Percentiles rank a stretch among this genome's conserved stretches.
These are phyloP conservation scores for Homarus gammarus DNA, from an alignment of 2,888 invertebrate genomes.

Conservation along the genomic window DNA sequence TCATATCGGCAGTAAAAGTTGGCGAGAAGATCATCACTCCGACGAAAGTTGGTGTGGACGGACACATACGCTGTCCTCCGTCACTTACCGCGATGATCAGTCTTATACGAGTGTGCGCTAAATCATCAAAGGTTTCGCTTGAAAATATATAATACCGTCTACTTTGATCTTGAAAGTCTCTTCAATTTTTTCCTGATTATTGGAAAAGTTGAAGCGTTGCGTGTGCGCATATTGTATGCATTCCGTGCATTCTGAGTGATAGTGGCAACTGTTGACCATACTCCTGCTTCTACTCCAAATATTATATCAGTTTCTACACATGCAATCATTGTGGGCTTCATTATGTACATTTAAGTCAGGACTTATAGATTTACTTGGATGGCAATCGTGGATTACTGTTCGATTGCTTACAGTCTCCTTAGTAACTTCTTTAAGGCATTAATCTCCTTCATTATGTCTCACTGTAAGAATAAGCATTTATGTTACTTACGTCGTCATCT, in stretches of 20 bases:
- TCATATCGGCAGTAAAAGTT: background rate
- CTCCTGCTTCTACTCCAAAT: background rate
- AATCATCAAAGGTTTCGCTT: slow-evolving; percentile 30
- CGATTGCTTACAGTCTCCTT: slow-evolving; percentile 39
- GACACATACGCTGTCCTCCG: too few species aligned
- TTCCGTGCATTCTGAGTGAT: slow-evolving; percentile 30
- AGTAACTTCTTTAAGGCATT: slow-evolving; percentile 11
- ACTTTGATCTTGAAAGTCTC: slow-evolving; percentile 40
- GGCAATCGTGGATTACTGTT: slow-evolving; percentile 6
- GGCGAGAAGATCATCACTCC: background rate
- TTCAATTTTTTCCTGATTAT: slow-evolving; percentile 48
- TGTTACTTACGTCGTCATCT: slow-evolving; percentile 16
- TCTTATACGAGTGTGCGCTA: background rate
- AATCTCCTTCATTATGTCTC: background rate
- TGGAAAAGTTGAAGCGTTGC: slow-evolving; percentile 47
- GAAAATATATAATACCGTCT: slow-evolving; percentile 12
- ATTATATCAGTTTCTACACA: slow-evolving; percentile 13
- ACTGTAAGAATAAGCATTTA: background rate
- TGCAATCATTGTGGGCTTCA: slow-evolving; percentile 71
- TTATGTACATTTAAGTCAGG: slow-evolving; percentile 23
- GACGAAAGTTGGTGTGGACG: background rate
- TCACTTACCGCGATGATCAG: background rate
- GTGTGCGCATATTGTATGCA: slow-evolving; percentile 56
- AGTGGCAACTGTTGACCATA: background rate
- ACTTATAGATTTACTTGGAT: background rate